Conservation (phyloP, 2,113 vertebrate species). For the Sialia sialis region DNA sequence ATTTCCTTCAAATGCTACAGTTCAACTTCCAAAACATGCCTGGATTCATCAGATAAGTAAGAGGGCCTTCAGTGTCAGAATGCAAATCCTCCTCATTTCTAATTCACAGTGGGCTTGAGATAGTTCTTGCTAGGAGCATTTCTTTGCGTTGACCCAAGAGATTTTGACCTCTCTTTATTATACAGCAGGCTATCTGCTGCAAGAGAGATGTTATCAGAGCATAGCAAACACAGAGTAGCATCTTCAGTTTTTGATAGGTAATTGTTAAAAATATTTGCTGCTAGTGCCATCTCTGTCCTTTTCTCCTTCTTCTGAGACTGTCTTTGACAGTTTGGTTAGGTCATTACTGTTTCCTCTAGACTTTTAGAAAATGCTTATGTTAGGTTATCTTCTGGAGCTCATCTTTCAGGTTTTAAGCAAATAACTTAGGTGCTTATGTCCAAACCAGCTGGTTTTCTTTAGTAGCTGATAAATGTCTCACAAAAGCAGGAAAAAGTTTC, state of each 20-base stretch:
- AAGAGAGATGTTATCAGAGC: not conserved
- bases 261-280: not conserved
- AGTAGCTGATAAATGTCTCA: not conserved
- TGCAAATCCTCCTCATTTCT: not conserved
- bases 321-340: not conserved
- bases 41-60: not conserved
- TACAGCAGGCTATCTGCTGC: not conserved
- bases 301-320: not conserved
- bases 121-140: not conserved
- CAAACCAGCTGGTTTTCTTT: not conserved
- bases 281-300: not conserved
- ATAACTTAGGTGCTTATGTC: not conserved
- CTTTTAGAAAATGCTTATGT: not conserved
- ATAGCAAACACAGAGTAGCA: not conserved
- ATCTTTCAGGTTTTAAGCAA: not conserved
- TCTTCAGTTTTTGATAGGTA: not conserved
- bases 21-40: conserved; percentile 10
- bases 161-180: not conserved
- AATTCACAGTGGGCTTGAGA: not conserved
- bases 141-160: not conserved
- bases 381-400: not conserved
- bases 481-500: not conserved
- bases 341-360: not conserved
- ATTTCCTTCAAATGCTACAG: conserved; percentile 7
- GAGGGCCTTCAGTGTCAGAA: not conserved